Evolutionary conservation across 1,140 invertebrate species (phyloP).

Genomic region (Bombus huntii): DNA sequence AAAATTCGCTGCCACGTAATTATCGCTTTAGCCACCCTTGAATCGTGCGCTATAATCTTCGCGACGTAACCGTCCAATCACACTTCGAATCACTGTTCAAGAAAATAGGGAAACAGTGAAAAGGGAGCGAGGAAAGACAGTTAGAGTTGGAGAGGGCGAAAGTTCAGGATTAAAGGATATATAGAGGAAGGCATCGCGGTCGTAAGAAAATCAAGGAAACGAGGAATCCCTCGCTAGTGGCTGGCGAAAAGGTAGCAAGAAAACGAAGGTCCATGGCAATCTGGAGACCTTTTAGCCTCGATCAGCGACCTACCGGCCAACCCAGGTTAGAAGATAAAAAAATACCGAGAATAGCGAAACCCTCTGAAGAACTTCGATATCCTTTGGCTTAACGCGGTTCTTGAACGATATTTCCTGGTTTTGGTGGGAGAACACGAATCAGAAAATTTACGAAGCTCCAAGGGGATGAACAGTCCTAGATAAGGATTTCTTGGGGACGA

Average conservation of each 20-base stretch:
- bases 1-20: neutral
- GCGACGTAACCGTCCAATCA: too few relatives aligned
- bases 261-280: neutral
- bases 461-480: conserved; percentile 40
- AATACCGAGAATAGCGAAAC: neutral
- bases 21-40: neutral
- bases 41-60: neutral
- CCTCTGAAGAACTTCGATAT: neutral
- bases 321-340: conserved; percentile 3
- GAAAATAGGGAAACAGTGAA: neutral
- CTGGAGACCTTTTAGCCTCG: conserved; percentile 17
- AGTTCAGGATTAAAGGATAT: neutral
- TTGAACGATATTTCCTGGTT: conserved; percentile 57
- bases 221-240: neutral
- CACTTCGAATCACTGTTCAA: neutral
- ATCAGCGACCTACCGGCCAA: neutral
- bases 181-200: neutral
- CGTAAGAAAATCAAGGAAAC: conserved; percentile 1
- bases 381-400: neutral
- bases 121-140: too few relatives aligned
- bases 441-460: conserved; percentile 63
- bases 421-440: conserved; percentile 49
- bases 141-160: neutral
- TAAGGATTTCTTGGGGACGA: conserved; percentile 14
- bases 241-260: neutral